These are phyloP conservation scores for Apodemia zela DNA, from an alignment of 2,888 invertebrate species.

Conservation along the genomic window DNA sequence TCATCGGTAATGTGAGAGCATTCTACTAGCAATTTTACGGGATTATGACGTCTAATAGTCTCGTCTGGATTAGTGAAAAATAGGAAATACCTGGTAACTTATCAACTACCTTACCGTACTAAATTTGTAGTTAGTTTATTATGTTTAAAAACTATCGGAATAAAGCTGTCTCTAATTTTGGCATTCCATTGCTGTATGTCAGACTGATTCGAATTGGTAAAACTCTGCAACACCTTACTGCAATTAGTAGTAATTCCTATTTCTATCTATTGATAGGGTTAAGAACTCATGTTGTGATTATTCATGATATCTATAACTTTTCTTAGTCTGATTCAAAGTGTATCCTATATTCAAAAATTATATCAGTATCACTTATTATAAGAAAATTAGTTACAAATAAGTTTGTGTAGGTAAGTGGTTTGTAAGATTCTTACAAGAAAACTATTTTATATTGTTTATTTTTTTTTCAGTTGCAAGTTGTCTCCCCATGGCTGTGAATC, in stretches of 20 bases:
- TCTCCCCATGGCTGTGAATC: conserved; percentile 15
- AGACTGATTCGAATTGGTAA: conserved; percentile 45
- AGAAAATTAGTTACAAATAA: neutral
- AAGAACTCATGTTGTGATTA: too few species aligned
- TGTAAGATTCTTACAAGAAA: neutral
- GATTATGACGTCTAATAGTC: conserved; percentile 65
- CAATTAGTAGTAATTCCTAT: neutral
- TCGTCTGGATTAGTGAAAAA: conserved; percentile 52
- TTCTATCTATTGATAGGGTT: too few species aligned
- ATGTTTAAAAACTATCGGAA: conserved; percentile 38
- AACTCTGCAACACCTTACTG: conserved; percentile 15
- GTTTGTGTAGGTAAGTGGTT: neutral
- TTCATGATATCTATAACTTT: too few species aligned
- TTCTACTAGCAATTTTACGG: conserved; percentile 61
- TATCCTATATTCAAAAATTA: neutral
- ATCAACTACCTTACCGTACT: conserved; percentile 30
- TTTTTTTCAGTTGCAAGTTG: conserved; percentile 27
- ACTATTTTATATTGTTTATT: neutral
- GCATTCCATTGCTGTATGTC: conserved; percentile 70
- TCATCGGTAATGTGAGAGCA: conserved; percentile 80
- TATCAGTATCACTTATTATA: neutral
- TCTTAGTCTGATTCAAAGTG: neutral
- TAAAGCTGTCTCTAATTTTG: conserved; percentile 73
- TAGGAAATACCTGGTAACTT: conserved; percentile 60
- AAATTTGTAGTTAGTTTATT: conserved; percentile 25